A percentile compares a stretch with the other conserved stretches of the same genome.
Evolutionary conservation across 2,888 invertebrate species (phyloP).

Genomic region (Hemithea aestivaria): DNA sequence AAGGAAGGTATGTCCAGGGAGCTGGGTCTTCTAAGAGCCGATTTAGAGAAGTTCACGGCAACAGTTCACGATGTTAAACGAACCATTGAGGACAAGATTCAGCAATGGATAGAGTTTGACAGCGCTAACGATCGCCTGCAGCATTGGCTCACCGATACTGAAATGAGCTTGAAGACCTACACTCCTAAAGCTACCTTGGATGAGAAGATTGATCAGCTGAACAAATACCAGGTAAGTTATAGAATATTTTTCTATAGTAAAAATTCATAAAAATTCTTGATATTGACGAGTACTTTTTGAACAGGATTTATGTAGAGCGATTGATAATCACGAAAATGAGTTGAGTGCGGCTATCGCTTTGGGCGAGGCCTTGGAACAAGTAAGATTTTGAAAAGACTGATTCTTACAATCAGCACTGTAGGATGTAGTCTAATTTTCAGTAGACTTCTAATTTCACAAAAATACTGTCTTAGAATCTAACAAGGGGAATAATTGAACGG

Average conservation of each 20-base stretch:
- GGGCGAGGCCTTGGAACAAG: slow-evolving; percentile 91
- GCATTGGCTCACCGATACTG: slow-evolving; percentile 91
- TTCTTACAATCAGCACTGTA: slow-evolving; percentile 56
- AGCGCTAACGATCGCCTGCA: slow-evolving; percentile 89
- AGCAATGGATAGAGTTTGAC: slow-evolving; percentile 96
- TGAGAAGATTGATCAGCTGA: slow-evolving; percentile 93
- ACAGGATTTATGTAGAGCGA: slow-evolving; percentile 87
- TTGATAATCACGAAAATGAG: slow-evolving; percentile 85
- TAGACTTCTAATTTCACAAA: slow-evolving; percentile 64
- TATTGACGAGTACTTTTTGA: slow-evolving; percentile 55
- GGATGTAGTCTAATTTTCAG: slow-evolving; percentile 69
- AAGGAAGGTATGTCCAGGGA: slow-evolving; percentile 92
- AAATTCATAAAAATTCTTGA: slow-evolving; percentile 16
- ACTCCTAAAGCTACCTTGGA: slow-evolving; percentile 89
- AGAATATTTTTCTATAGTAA: slow-evolving; percentile 5
- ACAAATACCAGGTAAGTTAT: slow-evolving; percentile 89
- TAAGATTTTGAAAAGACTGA: slow-evolving; percentile 74
- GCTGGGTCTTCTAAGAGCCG: slow-evolving; percentile 87
- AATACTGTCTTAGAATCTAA: slow-evolving; percentile 45
- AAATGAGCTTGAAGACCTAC: slow-evolving; percentile 91
- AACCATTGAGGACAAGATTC: slow-evolving; percentile 89
- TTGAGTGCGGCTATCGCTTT: slow-evolving; percentile 85
- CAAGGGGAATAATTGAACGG: slow-evolving; percentile 29
- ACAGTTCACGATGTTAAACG: slow-evolving; percentile 88
- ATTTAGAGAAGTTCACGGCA: slow-evolving; percentile 89